Evolutionary conservation across 2,888 invertebrate genomes (phyloP).

Genomic region (Cylindroiulus punctatus): DNA sequence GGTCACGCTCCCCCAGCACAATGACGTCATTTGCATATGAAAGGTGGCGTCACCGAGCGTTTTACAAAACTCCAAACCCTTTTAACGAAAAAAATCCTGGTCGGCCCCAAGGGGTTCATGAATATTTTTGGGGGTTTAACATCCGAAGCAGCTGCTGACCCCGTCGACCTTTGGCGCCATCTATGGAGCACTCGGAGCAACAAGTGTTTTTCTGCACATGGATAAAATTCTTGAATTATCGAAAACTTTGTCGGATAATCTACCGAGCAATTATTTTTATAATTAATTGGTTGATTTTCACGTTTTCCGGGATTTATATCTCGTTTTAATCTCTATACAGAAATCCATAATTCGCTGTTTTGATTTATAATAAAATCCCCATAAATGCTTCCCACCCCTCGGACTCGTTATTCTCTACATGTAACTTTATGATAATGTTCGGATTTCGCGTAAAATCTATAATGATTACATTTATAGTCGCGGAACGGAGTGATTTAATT

Average conservation of each 20-base stretch:
- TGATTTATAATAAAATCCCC: not conserved
- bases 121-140: not conserved
- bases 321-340: not conserved
- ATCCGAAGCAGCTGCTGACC: not conserved
- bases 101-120: not conserved
- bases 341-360: not conserved
- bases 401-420: not conserved
- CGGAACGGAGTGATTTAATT: not conserved
- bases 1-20: not conserved
- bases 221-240: no score
- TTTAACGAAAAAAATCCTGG: not conserved
- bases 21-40: not conserved
- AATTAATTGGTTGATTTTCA: not conserved
- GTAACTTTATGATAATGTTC: not conserved
- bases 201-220: no score
- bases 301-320: not conserved
- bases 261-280: not conserved
- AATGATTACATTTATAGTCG: not conserved
- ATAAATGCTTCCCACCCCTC: not conserved
- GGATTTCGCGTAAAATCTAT: not conserved
- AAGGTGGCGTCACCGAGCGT: constrained; percentile 4
- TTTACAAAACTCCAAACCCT: not conserved
- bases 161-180: not conserved
- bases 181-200: not conserved
- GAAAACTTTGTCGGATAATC: no score